A percentile compares a stretch with the other conserved stretches of the same genome.
Conservation (phyloP, 2,113 vertebrate genomes). For the Andinoacara biseriatus region DNA sequence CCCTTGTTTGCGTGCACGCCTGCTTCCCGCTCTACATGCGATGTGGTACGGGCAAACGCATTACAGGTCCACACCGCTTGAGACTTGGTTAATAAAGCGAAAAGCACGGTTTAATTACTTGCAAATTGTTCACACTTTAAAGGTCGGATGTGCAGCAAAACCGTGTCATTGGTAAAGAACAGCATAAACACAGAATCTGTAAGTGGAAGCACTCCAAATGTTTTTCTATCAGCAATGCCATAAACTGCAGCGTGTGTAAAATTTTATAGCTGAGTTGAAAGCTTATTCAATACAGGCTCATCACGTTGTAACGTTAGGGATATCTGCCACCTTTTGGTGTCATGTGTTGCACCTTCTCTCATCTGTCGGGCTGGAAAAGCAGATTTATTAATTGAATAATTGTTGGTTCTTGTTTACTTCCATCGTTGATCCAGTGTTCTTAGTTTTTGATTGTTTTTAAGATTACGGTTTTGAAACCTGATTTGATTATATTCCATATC, state of each 20-base stretch:
- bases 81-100: neutral
- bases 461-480: too few relatives aligned
- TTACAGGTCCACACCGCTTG: neutral
- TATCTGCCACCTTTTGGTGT: neutral
- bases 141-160: neutral
- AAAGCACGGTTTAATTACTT: neutral
- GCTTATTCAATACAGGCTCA: too few relatives aligned
- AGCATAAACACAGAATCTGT: neutral
- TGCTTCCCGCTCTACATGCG: neutral
- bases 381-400: neutral
- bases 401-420: neutral
- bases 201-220: neutral
- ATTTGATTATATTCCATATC: neutral
- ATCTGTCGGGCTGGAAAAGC: neutral
- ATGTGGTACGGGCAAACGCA: neutral
- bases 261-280: neutral
- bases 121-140: neutral
- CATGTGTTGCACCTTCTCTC: neutral
- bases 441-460: too few relatives aligned
- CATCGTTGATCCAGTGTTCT: too few relatives aligned
- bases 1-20: neutral
- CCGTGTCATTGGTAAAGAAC: neutral
- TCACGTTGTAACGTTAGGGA: too few relatives aligned
- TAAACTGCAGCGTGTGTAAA: neutral
- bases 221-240: neutral